Conservation (phyloP, 1,140 invertebrate species). For the fruit fly (Drosophila melanogaster) region Release_6_plus_ISO1_MT NT_033777.3:25136001-25136500, state of each 20-base stretch:
- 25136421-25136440: slow-evolving; percentile 1
- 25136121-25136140: slow-evolving; percentile 47
- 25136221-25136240: slow-evolving; percentile 44
- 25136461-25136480: slow-evolving; percentile 2
- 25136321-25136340: slow-evolving; percentile 20
- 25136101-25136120: slow-evolving; percentile 23
- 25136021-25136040: slow-evolving; percentile 6
- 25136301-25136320: slow-evolving; percentile 40
- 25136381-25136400: not conserved
- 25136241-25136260: slow-evolving; percentile 51
- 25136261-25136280: slow-evolving; percentile 51
- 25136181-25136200: slow-evolving; percentile 49
- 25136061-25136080: slow-evolving; percentile 33
- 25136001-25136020: not conserved
- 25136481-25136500: not conserved
- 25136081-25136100: slow-evolving; percentile 37
- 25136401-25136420: not conserved
- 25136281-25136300: slow-evolving; percentile 48
- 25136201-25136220: slow-evolving; percentile 43
- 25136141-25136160: slow-evolving; percentile 49
- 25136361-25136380: not conserved
- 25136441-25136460: slow-evolving; percentile 4
- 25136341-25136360: not conserved
- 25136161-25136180: slow-evolving; percentile 49
- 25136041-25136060: slow-evolving; percentile 26